Evolutionary conservation across 2,113 vertebrate species (phyloP).

Genomic region (Pseudolaguvia tuberculata): DNA sequence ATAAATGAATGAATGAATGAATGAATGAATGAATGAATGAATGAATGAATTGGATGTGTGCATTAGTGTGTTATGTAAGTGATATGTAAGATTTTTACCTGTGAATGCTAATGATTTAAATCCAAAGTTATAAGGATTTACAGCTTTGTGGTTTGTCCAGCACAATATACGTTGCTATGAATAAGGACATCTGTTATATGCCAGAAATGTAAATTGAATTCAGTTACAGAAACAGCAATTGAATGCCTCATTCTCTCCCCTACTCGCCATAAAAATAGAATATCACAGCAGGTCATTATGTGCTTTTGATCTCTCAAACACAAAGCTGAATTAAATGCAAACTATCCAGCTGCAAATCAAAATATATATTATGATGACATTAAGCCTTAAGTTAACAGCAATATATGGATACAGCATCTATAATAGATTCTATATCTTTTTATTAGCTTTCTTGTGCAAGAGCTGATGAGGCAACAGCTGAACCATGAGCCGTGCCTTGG

Average conservation of each 20-base stretch:
- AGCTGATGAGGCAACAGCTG: neutral
- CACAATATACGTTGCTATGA: neutral
- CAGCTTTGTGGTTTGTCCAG: too few species aligned
- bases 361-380: constrained; percentile 1
- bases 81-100: too few species aligned
- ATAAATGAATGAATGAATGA: too few species aligned
- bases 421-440: constrained; percentile 1
- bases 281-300: neutral
- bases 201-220: neutral
- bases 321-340: neutral
- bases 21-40: too few species aligned
- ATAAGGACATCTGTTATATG: neutral
- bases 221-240: neutral
- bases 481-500: neutral
- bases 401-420: neutral
- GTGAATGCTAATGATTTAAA: too few species aligned
- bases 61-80: too few species aligned
- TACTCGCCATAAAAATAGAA: neutral
- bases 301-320: neutral
- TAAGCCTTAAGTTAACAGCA: neutral
- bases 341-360: neutral
- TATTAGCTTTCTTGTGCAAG: neutral
- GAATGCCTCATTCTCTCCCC: neutral
- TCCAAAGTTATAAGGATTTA: too few species aligned
- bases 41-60: too few species aligned